A percentile compares a stretch with the other conserved stretches of the same genome.
phyloP scores from a whole-genome alignment of 37 sponge, comb jelly and placozoan species.

The Aplysina aerophoba region DNA sequence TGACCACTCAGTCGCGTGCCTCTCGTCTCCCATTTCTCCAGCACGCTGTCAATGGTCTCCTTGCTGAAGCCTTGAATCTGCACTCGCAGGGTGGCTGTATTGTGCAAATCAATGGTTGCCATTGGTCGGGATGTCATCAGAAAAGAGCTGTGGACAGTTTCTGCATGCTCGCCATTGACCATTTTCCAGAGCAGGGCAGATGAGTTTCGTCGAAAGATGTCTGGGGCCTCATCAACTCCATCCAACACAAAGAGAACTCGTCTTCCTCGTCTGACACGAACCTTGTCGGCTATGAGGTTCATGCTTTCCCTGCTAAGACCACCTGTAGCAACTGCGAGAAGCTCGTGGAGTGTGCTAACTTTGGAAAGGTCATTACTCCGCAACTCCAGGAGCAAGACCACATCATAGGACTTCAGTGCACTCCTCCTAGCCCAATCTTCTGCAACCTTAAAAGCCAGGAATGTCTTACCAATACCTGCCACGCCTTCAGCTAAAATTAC shows the following conservation, averaged over 20 bases:
- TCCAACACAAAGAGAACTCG: conserved; percentile 7
- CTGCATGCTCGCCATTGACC: not conserved
- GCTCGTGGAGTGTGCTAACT: not conserved
- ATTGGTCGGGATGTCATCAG: not conserved
- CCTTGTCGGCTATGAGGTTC: not conserved
- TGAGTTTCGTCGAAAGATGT: not conserved
- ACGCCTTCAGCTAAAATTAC: conserved; percentile 35
- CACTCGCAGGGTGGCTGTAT: conserved; percentile 3
- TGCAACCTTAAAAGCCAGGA: not conserved
- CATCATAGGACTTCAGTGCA: not conserved
- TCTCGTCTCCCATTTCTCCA: not conserved
- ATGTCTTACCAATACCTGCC: conserved; percentile 28
- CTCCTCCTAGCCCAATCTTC: not conserved
- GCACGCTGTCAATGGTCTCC: not conserved
- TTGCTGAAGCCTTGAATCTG: conserved; percentile 6
- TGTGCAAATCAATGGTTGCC: conserved; percentile 1
- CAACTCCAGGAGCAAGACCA: conserved; percentile 11
- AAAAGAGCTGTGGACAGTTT: not conserved
- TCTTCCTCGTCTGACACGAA: not conserved
- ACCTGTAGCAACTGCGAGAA: not conserved
- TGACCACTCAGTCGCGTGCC: not conserved
- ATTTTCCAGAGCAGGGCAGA: not conserved
- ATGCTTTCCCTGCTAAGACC: not conserved
- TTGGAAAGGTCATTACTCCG: not conserved
- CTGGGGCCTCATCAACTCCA: conserved; percentile 18